Percentiles rank a stretch among this genome's conserved stretches.
These are phyloP conservation scores for Bos taurus DNA, from an alignment of 2,113 vertebrate genomes.

Conservation along the genomic window ARS-UCD2.0 NC_037357.1:86533501-86534000, in stretches of 20 bases:
- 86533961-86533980: not conserved
- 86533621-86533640: no score
- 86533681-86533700: no score
- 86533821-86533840: not conserved
- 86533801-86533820: not conserved
- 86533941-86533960: not conserved
- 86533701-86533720: not conserved
- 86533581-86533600: not conserved
- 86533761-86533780: conserved; percentile 6
- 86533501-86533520: no score
- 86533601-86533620: no score
- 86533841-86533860: not conserved
- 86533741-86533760: not conserved
- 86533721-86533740: not conserved
- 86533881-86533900: not conserved
- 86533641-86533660: no score
- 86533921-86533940: not conserved
- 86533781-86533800: not conserved
- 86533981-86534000: not conserved
- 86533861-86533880: conserved; percentile 10
- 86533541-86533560: not conserved
- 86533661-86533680: no score
- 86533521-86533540: not conserved
- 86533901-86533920: not conserved
- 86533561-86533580: not conserved